Evolutionary conservation across 2,888 invertebrate genomes (phyloP), one percentile per base, ranked within the genome.

Genomic region (Chorisops tibialis): DNA sequence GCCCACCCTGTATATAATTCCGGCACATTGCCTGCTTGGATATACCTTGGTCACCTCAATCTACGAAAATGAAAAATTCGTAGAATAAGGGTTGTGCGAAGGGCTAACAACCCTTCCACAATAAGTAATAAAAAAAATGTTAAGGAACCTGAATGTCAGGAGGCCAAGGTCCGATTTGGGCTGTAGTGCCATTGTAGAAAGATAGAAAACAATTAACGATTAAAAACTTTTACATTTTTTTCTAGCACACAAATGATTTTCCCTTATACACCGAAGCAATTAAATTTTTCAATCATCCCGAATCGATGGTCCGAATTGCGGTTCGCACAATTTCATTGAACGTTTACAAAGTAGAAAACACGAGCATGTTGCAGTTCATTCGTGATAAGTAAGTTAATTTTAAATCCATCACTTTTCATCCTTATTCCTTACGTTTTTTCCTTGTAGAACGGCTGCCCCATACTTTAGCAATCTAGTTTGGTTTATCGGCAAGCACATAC

Each of bases 401-500:
- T 30, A n/a, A 41, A 18, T 41, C n/a, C 9, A 9, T 35, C 50
- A 21, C 14, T 41, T 11, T 1, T 41, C 5, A 1, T 11, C 9
- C 18, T 14, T 9, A 30, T 30, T 30, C 30, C 3, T 37, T 37
- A 37, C 12, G 37, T 30, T 30, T 30, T 30, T 30, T 2, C 18
- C 9, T 38, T 52, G 12, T 69, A 84, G 92, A 79, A 97, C 98
- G 38, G 97, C 97, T 9, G 96, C 96, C 24, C 96, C 97, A 1
- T 99, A 98, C 80, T 97, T 99, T 77, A 96, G 96, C 69, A 98
- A 99, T 80, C 84, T 99, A 61, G 97, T 98, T 45, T 98, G 97
- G 96, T 96, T 96, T 74, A 96, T 99, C 73, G 97, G 97, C 59
- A 96, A 94, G 80, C 96, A 98, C 75, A 94, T 98, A 68, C 82